Evolutionary conservation across 1,140 invertebrate genomes (phyloP).

Genomic region (Drosophila lacertosa): DNA sequence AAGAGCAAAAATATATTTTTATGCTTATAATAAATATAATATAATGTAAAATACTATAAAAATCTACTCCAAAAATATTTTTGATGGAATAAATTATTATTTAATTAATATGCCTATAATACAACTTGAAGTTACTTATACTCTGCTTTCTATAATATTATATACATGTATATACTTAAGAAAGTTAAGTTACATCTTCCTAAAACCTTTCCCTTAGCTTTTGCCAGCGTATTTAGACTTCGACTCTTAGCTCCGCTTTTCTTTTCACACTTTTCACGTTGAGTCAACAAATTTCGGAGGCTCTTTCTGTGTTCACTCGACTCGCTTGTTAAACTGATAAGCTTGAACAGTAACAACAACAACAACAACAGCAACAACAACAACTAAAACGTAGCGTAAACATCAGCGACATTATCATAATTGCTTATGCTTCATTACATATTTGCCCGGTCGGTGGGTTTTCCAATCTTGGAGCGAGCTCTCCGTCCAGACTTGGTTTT

Average conservation of each 20-base stretch:
- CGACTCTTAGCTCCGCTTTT: not conserved
- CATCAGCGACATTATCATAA: constrained; percentile 76
- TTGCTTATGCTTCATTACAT: constrained; percentile 82
- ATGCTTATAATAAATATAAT: too few relatives aligned
- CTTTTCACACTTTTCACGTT: not conserved
- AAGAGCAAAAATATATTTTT: not conserved
- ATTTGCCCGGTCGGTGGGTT: constrained; percentile 51
- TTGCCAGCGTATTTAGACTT: constrained; percentile 3
- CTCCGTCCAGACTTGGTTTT: too few relatives aligned
- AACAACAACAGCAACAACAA: constrained; percentile 16
- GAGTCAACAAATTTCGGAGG: constrained; percentile 25
- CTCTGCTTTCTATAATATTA: too few relatives aligned
- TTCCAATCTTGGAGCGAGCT: constrained; percentile 22
- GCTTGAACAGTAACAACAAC: constrained; percentile 34
- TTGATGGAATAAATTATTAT: too few relatives aligned
- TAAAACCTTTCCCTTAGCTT: too few relatives aligned
- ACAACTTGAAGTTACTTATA: too few relatives aligned
- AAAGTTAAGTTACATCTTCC: too few relatives aligned
- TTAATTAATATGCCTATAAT: too few relatives aligned
- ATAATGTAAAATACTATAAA: too few relatives aligned
- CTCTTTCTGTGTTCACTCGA: constrained; percentile 19
- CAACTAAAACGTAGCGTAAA: constrained; percentile 64
- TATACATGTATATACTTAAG: too few relatives aligned
- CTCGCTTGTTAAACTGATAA: constrained; percentile 55
- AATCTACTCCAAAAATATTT: too few relatives aligned